A percentile compares a stretch with the other conserved stretches of the same genome.
Conservation (phyloP, 2,113 vertebrate species). For the Amblyornis subalaris region DNA sequence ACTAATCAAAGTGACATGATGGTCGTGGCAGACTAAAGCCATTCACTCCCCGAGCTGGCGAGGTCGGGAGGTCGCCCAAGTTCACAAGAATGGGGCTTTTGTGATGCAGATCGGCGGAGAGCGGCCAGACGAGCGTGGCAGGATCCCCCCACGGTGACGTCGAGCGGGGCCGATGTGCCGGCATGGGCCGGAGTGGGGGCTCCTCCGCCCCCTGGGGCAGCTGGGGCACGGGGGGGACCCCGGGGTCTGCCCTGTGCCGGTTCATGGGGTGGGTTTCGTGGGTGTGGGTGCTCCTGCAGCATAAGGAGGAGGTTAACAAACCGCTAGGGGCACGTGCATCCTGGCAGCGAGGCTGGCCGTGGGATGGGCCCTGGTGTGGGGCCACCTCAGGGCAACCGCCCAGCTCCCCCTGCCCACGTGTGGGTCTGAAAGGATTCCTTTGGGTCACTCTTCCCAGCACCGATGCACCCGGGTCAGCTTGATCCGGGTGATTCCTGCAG, state of each 20-base stretch:
- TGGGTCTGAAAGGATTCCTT: fast-evolving
- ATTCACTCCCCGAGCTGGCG: conserved; percentile 82
- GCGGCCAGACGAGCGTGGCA: conserved; percentile 28
- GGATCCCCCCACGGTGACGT: neutral
- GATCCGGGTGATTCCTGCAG: fast-evolving
- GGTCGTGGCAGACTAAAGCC: conserved; percentile 75
- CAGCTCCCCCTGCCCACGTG: fast-evolving
- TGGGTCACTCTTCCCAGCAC: fast-evolving
- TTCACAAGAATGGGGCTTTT: conserved; percentile 80
- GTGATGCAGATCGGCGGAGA: conserved; percentile 80
- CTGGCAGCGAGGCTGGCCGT: fast-evolving
- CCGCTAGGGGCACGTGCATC: fast-evolving
- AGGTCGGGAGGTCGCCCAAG: conserved; percentile 84
- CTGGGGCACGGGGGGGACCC: neutral
- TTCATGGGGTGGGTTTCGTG: fast-evolving
- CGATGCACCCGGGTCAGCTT: fast-evolving
- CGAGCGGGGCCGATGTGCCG: neutral
- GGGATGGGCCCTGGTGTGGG: neutral
- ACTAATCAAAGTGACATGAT: conserved; percentile 72
- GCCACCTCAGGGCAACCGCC: fast-evolving
- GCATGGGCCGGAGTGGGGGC: neutral
- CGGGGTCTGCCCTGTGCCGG: fast-evolving
- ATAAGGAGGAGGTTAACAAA: fast-evolving
- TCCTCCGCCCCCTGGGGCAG: neutral
- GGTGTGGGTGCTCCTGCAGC: fast-evolving